Conservation (phyloP, 2,113 vertebrate species). For the Oenanthe oenanthe region DNA sequence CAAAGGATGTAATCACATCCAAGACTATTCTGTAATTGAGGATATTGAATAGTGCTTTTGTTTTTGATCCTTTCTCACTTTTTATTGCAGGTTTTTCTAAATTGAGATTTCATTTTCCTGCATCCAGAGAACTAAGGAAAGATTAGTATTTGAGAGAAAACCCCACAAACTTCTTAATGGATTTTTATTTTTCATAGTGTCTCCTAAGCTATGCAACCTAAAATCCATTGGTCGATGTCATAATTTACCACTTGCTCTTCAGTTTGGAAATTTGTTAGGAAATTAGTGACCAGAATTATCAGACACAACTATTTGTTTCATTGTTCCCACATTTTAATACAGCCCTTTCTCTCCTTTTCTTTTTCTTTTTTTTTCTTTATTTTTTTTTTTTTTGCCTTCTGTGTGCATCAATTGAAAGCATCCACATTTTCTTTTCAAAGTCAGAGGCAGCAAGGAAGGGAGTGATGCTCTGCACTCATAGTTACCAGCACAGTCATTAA, state of each 20-base stretch:
- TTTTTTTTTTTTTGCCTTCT: rapidly evolving
- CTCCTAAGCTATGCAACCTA: not conserved
- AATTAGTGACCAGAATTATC: not conserved
- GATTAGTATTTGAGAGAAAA: not conserved
- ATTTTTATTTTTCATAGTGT: not conserved
- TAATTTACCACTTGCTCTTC: not conserved
- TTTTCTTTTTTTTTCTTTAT: not conserved
- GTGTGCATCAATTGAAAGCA: not conserved
- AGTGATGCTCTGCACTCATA: not conserved
- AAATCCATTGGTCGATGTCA: not conserved
- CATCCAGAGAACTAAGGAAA: not conserved
- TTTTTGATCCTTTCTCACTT: not conserved
- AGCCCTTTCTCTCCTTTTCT: not conserved
- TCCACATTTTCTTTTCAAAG: not conserved
- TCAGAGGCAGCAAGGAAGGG: not conserved
- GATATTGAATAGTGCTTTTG: not conserved
- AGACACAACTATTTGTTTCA: not conserved
- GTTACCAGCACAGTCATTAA: not conserved
- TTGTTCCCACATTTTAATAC: not conserved
- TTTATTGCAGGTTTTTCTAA: not conserved
- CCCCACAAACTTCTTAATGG: rapidly evolving
- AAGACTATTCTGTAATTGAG: not conserved
- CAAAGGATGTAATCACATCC: not conserved
- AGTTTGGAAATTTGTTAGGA: not conserved
- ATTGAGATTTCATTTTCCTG: not conserved